Evolutionary conservation across 2,797 vertebrate genomes (phyloP).

Genomic region (Luscinia megarhynchos): DNA sequence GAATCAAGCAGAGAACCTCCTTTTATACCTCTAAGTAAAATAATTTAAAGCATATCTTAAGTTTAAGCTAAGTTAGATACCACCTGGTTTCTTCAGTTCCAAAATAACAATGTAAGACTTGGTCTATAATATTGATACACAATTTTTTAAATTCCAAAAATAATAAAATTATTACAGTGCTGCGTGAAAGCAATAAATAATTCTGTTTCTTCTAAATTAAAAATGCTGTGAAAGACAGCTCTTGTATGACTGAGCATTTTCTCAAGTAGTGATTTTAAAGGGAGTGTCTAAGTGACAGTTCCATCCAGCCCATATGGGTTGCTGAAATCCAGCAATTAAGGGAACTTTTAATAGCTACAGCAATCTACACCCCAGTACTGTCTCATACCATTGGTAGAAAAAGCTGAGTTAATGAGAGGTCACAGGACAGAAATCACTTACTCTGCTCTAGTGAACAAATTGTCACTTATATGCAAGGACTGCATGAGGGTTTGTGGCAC

Average conservation of each 20-base stretch:
- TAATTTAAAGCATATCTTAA: background rate
- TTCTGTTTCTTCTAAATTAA: conserved; percentile 9
- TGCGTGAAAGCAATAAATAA: background rate
- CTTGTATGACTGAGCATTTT: background rate
- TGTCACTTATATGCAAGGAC: background rate
- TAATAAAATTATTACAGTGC: background rate
- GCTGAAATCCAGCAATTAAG: conserved; percentile 23
- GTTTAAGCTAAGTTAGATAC: background rate
- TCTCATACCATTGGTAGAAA: background rate
- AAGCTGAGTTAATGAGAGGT: conserved; percentile 4
- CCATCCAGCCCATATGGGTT: background rate
- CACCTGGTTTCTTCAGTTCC: background rate
- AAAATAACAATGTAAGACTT: background rate
- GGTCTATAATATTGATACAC: background rate
- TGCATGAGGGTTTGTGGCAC: background rate
- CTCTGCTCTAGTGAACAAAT: background rate
- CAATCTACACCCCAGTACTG: background rate
- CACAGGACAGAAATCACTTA: background rate
- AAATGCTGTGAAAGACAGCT: background rate
- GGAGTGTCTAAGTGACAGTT: background rate
- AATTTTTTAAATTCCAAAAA: background rate
- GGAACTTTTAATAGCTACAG: background rate
- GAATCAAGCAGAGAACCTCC: background rate
- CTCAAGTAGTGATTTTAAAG: conserved; percentile 13
- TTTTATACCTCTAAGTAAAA: background rate